Evolutionary conservation across 2,888 invertebrate genomes (phyloP).

Genomic region (Lasioglossum lativentre): DNA sequence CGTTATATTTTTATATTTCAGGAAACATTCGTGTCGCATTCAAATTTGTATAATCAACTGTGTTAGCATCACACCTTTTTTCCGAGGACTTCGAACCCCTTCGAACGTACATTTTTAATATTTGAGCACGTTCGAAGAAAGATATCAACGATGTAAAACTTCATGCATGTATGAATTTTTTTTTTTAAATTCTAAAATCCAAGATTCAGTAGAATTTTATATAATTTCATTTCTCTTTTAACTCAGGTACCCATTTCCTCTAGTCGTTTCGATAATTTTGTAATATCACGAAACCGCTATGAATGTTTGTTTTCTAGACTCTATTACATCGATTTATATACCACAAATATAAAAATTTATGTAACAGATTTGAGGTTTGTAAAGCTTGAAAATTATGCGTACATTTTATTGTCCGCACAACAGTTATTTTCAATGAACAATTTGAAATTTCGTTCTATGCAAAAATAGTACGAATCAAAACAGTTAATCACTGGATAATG

Average conservation of each 20-base stretch:
- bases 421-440: not conserved
- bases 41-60: not conserved
- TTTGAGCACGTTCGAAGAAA: slow-evolving; percentile 68
- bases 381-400: too few species aligned
- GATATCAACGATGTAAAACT: not conserved
- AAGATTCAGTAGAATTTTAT: not conserved
- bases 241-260: not conserved
- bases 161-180: not conserved
- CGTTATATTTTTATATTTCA: not conserved
- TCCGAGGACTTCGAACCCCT: slow-evolving; percentile 14
- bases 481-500: too few species aligned
- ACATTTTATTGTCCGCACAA: not conserved
- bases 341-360: not conserved
- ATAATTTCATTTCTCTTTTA: not conserved
- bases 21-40: not conserved
- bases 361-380: not conserved
- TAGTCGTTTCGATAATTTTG: not conserved
- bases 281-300: not conserved
- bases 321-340: not conserved
- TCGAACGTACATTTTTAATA: slow-evolving; percentile 68
- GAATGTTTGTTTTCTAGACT: not conserved
- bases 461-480: not conserved
- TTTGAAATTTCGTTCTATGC: not conserved
- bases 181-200: not conserved
- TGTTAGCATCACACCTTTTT: not conserved